Evolutionary conservation across 2,797 vertebrate species (phyloP), one percentile per base, ranked within the genome.

Genomic region (Ambastaia sidthimunki): DNA sequence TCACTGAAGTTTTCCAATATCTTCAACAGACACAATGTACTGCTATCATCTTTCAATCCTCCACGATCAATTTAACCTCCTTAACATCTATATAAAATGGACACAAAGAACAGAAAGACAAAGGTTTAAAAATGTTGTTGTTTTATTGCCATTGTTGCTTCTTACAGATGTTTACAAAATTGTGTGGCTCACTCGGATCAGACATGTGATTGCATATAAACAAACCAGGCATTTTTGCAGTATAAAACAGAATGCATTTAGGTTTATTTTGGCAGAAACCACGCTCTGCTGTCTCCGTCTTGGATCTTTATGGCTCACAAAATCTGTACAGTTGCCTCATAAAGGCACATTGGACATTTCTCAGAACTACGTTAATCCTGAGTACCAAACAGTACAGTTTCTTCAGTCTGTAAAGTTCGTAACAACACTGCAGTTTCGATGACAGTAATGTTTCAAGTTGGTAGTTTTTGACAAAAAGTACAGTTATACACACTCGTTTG

Each of bases 71-170:
- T 69, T 72, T 66, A 63, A 75, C 85, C 54, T 69, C 44, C 12
- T 50, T 66, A 76, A 78, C 13, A 34, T 84, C 80, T 83, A n/a
- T 83, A 16, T n/a, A 47, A 25, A 23, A 3, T 28, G 15, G 16
- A 13, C 3, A n/a, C 0, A 23, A 7, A 28, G 6, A 74, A 78
- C 74, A 71, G 72, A 85, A 69, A 85, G 68, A 82, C 72, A 60
- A 69, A 85, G 81, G 18, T 88, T 82, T 93, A 94, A 93, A 94
- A 94, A 94, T 92, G 90, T 94, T 94, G 94, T 95, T 94, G 92
- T 94, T 96, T 98, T 97, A 97, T 96, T 97, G 93, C 92, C 89
- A 91, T 93, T 90, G 92, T 90, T 91, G 91, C 88, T 93, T 90
- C 87, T 89, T 92, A 93, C 93, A 95, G 90, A 90, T 94, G 89